A percentile compares a stretch with the other conserved stretches of the same genome.
phyloP scores from a whole-genome alignment of 2,797 vertebrate species.

The Danio choprae region DNA sequence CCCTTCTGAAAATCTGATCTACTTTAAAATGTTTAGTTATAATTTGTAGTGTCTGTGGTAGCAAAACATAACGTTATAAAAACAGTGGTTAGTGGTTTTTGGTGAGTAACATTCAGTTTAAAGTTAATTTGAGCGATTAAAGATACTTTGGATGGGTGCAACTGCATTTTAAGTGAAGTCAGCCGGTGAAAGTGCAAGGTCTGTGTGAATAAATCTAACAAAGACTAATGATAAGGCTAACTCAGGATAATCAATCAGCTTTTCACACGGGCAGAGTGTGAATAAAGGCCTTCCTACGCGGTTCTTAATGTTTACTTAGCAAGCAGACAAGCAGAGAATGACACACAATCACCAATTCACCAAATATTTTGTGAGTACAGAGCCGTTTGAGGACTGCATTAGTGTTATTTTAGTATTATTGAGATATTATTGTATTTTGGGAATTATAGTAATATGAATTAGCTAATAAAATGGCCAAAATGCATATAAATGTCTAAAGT shows the following conservation, averaged over 20 bases:
- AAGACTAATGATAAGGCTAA: constrained; percentile 5
- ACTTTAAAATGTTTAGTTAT: too few relatives aligned
- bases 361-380: not conserved
- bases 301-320: constrained; percentile 6
- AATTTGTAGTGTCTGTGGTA: too few relatives aligned
- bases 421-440: too few relatives aligned
- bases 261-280: constrained; percentile 4
- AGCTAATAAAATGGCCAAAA: too few relatives aligned
- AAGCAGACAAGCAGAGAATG: not conserved
- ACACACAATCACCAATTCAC: not conserved
- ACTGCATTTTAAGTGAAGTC: not conserved
- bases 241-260: constrained; percentile 8
- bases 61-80: too few relatives aligned
- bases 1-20: not conserved
- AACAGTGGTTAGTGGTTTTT: too few relatives aligned
- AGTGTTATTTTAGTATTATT: too few relatives aligned
- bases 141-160: not conserved
- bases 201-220: not conserved
- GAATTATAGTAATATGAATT: too few relatives aligned
- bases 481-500: too few relatives aligned
- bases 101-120: not conserved
- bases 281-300: not conserved
- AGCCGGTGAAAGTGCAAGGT: not conserved
- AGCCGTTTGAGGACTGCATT: not conserved
- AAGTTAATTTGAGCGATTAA: not conserved